Conservation (phyloP, 2,888 invertebrate genomes). For the Rotaria magnacalcarata region DNA sequence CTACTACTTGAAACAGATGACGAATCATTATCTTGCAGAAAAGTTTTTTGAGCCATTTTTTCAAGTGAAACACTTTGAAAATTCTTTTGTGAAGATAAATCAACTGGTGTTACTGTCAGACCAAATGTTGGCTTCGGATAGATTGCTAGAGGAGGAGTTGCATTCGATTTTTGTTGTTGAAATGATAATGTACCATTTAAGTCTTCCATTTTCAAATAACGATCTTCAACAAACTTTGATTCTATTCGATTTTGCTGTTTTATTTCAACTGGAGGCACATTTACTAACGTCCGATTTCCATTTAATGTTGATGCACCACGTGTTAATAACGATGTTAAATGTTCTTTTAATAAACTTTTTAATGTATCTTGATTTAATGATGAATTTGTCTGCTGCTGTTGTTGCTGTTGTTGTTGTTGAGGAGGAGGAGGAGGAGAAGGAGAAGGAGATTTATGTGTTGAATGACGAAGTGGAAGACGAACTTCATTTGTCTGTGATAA, state of each 20-base stretch:
- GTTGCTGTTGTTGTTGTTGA: too few relatives aligned
- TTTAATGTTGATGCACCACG: slow-evolving; percentile 18
- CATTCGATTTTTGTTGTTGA: background rate
- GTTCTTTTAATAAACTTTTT: slow-evolving; percentile 10
- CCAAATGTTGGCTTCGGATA: background rate
- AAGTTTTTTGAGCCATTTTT: background rate
- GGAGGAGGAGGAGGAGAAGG: too few relatives aligned
- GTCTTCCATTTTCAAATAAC: background rate
- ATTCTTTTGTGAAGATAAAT: background rate
- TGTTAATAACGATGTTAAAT: slow-evolving; percentile 17
- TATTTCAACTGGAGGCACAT: background rate
- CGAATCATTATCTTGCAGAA: background rate
- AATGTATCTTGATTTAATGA: background rate
- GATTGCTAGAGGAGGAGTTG: background rate
- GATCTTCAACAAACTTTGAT: background rate
- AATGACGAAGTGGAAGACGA: background rate
- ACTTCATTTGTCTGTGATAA: background rate
- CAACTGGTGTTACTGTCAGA: background rate
- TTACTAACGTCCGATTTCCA: background rate
- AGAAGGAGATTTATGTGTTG: background rate
- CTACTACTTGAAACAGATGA: background rate
- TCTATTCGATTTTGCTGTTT: background rate
- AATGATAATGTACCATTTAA: background rate
- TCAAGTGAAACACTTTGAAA: background rate
- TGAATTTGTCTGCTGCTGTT: background rate